Evolutionary conservation across 2,888 invertebrate species (phyloP), one percentile per base, ranked within the genome.

Genomic region (Cacoxenus indagator): DNA sequence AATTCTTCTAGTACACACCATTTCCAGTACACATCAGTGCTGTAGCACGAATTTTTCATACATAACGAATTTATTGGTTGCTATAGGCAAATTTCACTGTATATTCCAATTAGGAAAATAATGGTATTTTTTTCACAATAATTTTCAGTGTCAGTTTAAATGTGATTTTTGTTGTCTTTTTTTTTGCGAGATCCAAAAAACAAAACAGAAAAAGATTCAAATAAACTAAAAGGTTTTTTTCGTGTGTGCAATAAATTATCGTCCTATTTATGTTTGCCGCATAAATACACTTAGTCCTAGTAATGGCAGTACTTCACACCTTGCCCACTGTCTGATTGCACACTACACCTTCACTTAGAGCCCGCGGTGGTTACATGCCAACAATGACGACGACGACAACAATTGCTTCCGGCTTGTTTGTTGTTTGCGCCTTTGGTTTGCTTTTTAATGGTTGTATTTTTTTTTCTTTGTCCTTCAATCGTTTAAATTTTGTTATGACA

Each of bases 401-500:
- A 57, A 46, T 46, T 57, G 45, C 48, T 26, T 43, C 65, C 57
- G 48, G 24, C 11, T 73, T 72, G 70, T 67, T n/a, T n/a, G 55
- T 67, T n/a, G 65, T 11, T 65, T 14, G 31, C 14, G 45, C n/a
- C 26, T 26, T 2, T 46, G 14, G 46, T 46, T 29, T 19, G 37
- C 22, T 6, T 55, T 65, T 72, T 71, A 55, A 72, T 65, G 11
- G 11, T 27, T 62, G 37, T 19, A 14, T 59, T 43, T 19, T 51
- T 22, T 27, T 45, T 27, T 64, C 62, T 59, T 70, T 64, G 65
- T 59, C 70, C 76, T 75, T 71, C 77, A 77, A 77, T 77, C 74
- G 81, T 69, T 81, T 74, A 78, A 77, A 81, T 85, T n/a, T 81
- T 81, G 82, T 81, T 85, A 82, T 85, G 84, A 85, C 83, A 85